These are phyloP conservation scores for Athene noctua DNA, from an alignment of 2,113 vertebrate genomes.

Conservation along the genomic window DNA sequence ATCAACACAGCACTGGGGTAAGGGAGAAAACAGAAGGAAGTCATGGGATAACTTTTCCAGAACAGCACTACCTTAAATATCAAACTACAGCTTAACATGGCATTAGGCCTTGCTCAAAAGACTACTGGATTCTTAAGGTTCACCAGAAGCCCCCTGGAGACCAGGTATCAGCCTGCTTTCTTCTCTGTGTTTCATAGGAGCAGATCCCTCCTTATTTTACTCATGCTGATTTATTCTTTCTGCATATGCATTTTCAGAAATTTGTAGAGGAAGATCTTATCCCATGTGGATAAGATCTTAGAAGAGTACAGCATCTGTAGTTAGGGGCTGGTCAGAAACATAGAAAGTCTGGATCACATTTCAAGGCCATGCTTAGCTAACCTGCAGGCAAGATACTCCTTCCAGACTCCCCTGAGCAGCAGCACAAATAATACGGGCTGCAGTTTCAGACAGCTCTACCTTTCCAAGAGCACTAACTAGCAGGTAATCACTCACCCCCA, in stretches of 20 bases:
- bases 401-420: neutral
- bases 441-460: neutral
- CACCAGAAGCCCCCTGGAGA: neutral
- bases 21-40: neutral
- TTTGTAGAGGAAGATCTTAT: neutral
- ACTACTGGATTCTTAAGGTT: neutral
- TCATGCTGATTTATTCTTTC: neutral
- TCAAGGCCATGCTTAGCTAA: neutral
- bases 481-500: conserved; percentile 79
- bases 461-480: neutral
- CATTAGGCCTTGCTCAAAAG: neutral
- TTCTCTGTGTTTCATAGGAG: neutral
- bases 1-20: neutral
- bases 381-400: neutral
- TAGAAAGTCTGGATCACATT: neutral
- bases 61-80: neutral
- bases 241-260: neutral
- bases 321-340: neutral
- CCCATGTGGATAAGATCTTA: neutral
- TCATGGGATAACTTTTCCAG: neutral
- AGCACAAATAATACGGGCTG: neutral
- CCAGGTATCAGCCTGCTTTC: neutral
- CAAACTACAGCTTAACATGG: neutral
- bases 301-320: neutral
- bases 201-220: neutral